Percentiles rank a stretch among this genome's conserved stretches.
Evolutionary conservation across 2,113 vertebrate species (phyloP).

Genomic region (Syngnathoides biaculeatus): DNA sequence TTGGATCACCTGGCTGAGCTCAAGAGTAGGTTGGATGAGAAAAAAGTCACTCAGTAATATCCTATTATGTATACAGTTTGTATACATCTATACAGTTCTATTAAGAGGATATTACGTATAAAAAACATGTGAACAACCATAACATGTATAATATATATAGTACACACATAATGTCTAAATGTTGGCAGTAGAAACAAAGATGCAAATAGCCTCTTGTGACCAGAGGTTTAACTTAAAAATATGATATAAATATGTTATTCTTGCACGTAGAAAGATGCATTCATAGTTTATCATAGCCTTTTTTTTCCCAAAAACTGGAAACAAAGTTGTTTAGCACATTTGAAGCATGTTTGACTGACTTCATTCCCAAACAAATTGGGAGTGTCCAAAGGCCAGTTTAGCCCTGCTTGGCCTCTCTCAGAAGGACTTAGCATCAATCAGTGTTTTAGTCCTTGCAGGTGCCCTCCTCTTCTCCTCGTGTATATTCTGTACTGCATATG

Average conservation of each 20-base stretch:
- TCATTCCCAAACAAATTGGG: constrained; percentile 21
- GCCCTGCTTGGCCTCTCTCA: constrained; percentile 40
- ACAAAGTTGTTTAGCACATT: constrained; percentile 8
- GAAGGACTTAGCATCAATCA: constrained; percentile 47
- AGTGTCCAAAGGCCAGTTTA: constrained; percentile 34
- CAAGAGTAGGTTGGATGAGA: too few relatives aligned
- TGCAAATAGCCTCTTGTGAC: not conserved
- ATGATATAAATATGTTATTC: too few relatives aligned
- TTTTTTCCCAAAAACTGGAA: not conserved
- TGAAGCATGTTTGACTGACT: constrained; percentile 15
- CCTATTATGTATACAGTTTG: too few relatives aligned
- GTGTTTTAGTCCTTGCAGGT: constrained; percentile 23
- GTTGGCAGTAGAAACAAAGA: not conserved
- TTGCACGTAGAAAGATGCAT: too few relatives aligned
- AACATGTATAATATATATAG: too few relatives aligned
- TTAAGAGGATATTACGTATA: too few relatives aligned
- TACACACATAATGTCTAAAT: too few relatives aligned
- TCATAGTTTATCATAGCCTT: too few relatives aligned
- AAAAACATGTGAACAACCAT: too few relatives aligned
- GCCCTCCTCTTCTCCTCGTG: constrained; percentile 32
- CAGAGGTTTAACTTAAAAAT: not conserved
- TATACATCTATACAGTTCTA: too few relatives aligned
- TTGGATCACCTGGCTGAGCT: not conserved
- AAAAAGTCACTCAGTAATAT: too few relatives aligned
- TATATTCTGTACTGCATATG: constrained; percentile 48